Evolutionary conservation across 92 coral and sea anemone genomes (phyloP).

Genomic region (Diadumene lineata): DNA sequence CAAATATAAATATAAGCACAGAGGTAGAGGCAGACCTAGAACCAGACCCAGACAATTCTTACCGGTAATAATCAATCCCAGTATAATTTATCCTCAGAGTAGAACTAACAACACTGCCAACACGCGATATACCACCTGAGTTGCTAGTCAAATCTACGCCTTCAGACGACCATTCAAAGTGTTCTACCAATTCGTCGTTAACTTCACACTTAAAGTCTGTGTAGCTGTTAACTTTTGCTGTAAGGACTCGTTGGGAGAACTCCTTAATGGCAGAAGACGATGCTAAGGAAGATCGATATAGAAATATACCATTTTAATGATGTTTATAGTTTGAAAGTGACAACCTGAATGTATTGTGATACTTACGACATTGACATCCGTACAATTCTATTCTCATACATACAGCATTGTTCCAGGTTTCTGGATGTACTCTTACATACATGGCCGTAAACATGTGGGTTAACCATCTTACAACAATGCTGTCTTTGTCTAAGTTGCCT

Average conservation of each 20-base stretch:
- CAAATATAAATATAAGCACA: neutral
- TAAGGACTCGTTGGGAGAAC: slow-evolving; percentile 2
- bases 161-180: slow-evolving; percentile 10
- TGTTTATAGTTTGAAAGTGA: too few species aligned
- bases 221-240: neutral
- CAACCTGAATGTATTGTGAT: neutral
- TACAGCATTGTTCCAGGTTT: slow-evolving; percentile 35
- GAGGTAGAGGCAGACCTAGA: neutral
- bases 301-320: neutral
- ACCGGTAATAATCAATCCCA: slow-evolving; percentile 14
- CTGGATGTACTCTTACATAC: slow-evolving; percentile 33
- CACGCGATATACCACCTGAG: slow-evolving; percentile 8
- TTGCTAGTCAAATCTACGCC: slow-evolving; percentile 14
- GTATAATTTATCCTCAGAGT: slow-evolving; percentile 33
- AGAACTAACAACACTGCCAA: slow-evolving; percentile 18
- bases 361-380: slow-evolving; percentile 49
- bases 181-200: neutral
- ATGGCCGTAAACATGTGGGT: slow-evolving; percentile 22
- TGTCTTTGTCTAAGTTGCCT: slow-evolving; percentile 36
- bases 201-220: slow-evolving; percentile 18
- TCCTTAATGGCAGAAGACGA: slow-evolving; percentile 3
- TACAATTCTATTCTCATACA: slow-evolving; percentile 52
- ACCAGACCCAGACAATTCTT: neutral
- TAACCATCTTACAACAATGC: slow-evolving; percentile 36
- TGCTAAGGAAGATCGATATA: neutral